These are phyloP conservation scores for Theocolax elegans DNA, from an alignment of 1,140 invertebrate species.

Conservation along the genomic window DNA sequence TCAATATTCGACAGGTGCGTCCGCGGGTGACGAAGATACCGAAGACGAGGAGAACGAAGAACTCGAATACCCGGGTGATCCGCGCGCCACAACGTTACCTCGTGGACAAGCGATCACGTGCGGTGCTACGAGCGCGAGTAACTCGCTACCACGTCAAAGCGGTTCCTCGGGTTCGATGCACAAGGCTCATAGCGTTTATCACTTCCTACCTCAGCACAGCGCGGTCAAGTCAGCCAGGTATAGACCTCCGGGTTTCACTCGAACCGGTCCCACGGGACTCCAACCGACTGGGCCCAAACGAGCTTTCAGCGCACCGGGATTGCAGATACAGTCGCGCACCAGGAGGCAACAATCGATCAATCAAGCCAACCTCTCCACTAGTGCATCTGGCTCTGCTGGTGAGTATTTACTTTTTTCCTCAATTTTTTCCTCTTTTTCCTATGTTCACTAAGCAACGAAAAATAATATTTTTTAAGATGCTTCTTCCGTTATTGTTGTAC, in stretches of 20 bases:
- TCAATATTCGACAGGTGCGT: slow-evolving; percentile 62
- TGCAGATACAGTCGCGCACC: slow-evolving; percentile 66
- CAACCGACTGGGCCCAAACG: slow-evolving; percentile 69
- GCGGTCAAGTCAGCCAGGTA: slow-evolving; percentile 87
- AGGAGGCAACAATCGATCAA: neutral
- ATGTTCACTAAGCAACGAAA: no score
- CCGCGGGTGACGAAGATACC: slow-evolving; percentile 75
- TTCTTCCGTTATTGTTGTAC: no score
- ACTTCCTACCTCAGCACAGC: slow-evolving; percentile 70
- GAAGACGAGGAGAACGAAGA: slow-evolving; percentile 68
- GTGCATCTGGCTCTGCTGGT: slow-evolving; percentile 63
- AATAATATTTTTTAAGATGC: no score
- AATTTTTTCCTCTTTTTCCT: neutral
- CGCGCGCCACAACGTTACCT: slow-evolving; percentile 72
- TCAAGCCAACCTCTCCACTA: neutral
- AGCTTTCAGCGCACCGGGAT: slow-evolving; percentile 77
- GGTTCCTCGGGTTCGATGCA: slow-evolving; percentile 71
- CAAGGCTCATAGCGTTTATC: slow-evolving; percentile 76
- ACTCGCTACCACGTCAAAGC: slow-evolving; percentile 77
- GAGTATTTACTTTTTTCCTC: slow-evolving; percentile 49
- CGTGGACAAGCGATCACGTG: slow-evolving; percentile 71
- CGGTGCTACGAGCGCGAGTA: slow-evolving; percentile 66
- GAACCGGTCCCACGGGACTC: slow-evolving; percentile 62
- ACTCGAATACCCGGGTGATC: slow-evolving; percentile 61
- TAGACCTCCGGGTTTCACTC: slow-evolving; percentile 80